These are phyloP conservation scores for Machaerirhynchus nigripectus DNA, from an alignment of 2,113 vertebrate genomes.

Conservation along the genomic window DNA sequence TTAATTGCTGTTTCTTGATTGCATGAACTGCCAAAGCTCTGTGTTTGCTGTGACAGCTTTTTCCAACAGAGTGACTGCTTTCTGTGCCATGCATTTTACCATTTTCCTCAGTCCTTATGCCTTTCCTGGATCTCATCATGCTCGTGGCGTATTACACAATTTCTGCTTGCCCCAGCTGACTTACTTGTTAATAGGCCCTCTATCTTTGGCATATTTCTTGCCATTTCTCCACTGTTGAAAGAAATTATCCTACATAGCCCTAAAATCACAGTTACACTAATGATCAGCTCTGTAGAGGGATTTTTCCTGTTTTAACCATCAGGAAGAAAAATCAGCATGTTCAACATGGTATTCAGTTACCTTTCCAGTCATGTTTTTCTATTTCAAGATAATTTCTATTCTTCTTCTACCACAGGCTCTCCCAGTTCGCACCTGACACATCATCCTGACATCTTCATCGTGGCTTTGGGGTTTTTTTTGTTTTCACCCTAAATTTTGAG, in stretches of 20 bases:
- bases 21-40: not conserved
- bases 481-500: not conserved
- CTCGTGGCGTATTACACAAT: not conserved
- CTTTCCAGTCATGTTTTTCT: not conserved
- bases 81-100: slow-evolving; percentile 34
- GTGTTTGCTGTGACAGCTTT: not conserved
- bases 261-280: slow-evolving; percentile 36
- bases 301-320: not conserved
- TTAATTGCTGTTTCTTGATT: slow-evolving; percentile 44
- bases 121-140: not conserved
- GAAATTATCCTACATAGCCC: not conserved
- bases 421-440: not conserved
- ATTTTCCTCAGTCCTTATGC: slow-evolving; percentile 35
- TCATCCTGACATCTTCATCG: not conserved
- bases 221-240: slow-evolving; percentile 23
- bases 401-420: not conserved
- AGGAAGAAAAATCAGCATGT: not conserved
- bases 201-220: slow-evolving; percentile 41
- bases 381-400: not conserved
- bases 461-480: not conserved
- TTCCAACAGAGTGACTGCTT: not conserved
- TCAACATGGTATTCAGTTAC: not conserved
- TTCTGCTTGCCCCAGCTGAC: slow-evolving; percentile 35
- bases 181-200: slow-evolving; percentile 53
- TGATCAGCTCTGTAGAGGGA: not conserved